These are phyloP conservation scores for Portevinia maculata DNA, from an alignment of 2,888 invertebrate species.

Conservation along the genomic window DNA sequence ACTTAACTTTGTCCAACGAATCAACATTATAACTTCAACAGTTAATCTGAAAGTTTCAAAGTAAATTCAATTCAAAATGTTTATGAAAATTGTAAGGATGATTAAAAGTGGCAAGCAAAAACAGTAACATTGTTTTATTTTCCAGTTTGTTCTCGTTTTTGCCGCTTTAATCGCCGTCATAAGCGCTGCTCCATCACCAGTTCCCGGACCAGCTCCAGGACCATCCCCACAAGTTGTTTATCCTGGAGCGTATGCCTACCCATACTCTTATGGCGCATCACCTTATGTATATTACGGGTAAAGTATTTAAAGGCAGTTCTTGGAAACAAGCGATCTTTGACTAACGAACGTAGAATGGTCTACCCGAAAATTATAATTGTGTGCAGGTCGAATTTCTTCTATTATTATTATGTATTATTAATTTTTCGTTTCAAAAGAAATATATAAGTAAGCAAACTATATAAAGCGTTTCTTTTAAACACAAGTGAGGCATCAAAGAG, in stretches of 20 bases:
- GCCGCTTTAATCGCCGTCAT: constrained; percentile 75
- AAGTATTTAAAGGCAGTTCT: constrained; percentile 57
- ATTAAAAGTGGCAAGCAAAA: not conserved
- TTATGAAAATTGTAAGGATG: constrained; percentile 53
- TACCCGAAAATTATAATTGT: not conserved
- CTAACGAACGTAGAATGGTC: constrained; percentile 12
- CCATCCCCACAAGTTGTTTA: constrained; percentile 77
- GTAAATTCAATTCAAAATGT: constrained; percentile 32
- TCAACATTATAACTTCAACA: constrained; percentile 46
- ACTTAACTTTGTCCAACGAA: constrained; percentile 1
- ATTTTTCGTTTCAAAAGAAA: constrained; percentile 40
- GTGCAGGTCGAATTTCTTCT: constrained; percentile 3
- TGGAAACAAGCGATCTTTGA: constrained; percentile 34
- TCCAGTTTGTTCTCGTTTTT: constrained; percentile 74
- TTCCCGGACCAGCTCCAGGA: constrained; percentile 76
- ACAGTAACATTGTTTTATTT: not conserved
- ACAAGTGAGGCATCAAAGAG: no score
- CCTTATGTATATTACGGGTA: constrained; percentile 78
- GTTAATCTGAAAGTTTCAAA: constrained; percentile 32
- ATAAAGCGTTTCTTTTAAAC: no score
- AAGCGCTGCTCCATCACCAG: constrained; percentile 75
- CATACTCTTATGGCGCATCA: constrained; percentile 67
- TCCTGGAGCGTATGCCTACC: constrained; percentile 52
- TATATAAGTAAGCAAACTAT: not conserved
- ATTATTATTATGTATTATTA: constrained; percentile 23